Conservation (phyloP, 2,888 invertebrate species). For the Lacanobia wlatinum region DNA sequence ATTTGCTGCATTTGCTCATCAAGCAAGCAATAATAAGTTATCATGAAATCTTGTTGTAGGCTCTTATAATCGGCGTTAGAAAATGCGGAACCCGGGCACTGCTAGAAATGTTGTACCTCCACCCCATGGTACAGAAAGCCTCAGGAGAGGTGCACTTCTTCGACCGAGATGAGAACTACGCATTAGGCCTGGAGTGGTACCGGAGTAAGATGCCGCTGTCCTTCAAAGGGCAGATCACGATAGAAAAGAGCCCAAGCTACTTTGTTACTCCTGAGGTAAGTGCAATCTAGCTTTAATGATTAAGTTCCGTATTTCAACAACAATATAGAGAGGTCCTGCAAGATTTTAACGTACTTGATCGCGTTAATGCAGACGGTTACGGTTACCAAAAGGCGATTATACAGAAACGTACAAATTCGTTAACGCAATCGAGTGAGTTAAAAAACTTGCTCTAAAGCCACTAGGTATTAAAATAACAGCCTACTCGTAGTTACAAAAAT, state of each 20-base stretch:
- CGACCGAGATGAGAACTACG: slow-evolving; percentile 98
- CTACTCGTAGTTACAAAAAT: too few species aligned
- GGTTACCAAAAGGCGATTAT: too few species aligned
- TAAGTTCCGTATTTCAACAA: background rate
- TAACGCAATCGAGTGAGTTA: too few species aligned
- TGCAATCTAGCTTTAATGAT: background rate
- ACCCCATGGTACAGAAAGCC: slow-evolving; percentile 97
- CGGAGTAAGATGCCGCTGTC: slow-evolving; percentile 98
- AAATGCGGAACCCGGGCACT: slow-evolving; percentile 99
- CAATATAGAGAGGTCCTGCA: too few species aligned
- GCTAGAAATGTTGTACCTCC: slow-evolving; percentile 98
- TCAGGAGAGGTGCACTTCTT: slow-evolving; percentile 99
- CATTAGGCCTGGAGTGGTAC: slow-evolving; percentile 98
- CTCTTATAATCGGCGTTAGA: slow-evolving; percentile 98
- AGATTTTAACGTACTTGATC: too few species aligned
- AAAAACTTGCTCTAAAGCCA: too few species aligned
- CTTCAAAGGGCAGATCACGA: slow-evolving; percentile 97
- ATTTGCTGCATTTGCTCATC: too few species aligned
- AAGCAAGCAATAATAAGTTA: too few species aligned
- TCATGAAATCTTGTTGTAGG: slow-evolving; percentile 82
- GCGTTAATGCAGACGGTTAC: too few species aligned
- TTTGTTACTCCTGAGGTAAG: slow-evolving; percentile 98
- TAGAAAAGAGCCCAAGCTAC: slow-evolving; percentile 99
- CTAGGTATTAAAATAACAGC: too few species aligned
- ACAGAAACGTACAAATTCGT: too few species aligned